A percentile compares a stretch with the other conserved stretches of the same genome.
phyloP scores from a whole-genome alignment of 2,888 invertebrate genomes.

The Temnothorax rugatulus region DNA sequence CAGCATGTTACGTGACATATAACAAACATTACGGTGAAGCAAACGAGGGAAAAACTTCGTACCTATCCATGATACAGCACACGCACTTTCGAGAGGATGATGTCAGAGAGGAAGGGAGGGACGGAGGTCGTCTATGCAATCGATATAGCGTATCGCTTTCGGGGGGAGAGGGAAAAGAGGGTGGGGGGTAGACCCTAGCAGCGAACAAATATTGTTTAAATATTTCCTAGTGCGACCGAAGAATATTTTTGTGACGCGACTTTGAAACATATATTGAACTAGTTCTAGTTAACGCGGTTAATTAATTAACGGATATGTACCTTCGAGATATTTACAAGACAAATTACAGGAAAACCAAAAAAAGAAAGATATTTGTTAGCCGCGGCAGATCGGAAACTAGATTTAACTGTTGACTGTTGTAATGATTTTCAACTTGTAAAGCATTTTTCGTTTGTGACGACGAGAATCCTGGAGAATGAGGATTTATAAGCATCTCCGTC shows the following conservation, averaged over 20 bases:
- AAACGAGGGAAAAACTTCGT: constrained; percentile 20
- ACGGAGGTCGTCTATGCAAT: constrained; percentile 32
- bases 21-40: constrained; percentile 33
- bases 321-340: constrained; percentile 54
- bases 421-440: constrained; percentile 17
- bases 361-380: constrained; percentile 32
- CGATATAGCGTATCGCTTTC: constrained; percentile 37
- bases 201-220: constrained; percentile 54
- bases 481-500: constrained; percentile 17
- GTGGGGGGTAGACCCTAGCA: constrained; percentile 24
- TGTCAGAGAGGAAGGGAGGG: background rate
- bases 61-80: background rate
- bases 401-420: constrained; percentile 36
- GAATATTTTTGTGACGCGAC: constrained; percentile 56
- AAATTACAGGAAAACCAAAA: constrained; percentile 21
- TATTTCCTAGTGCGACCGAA: constrained; percentile 55
- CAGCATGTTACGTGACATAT: constrained; percentile 24
- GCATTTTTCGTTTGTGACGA: constrained; percentile 1
- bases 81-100: constrained; percentile 6
- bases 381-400: constrained; percentile 7
- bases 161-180: too few species aligned
- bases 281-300: constrained; percentile 39
- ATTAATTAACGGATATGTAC: constrained; percentile 44
- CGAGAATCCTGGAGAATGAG: background rate
- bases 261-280: constrained; percentile 48